Evolutionary conservation across 2,113 vertebrate genomes (phyloP).

Genomic region (Chloroceryle aenea): DNA sequence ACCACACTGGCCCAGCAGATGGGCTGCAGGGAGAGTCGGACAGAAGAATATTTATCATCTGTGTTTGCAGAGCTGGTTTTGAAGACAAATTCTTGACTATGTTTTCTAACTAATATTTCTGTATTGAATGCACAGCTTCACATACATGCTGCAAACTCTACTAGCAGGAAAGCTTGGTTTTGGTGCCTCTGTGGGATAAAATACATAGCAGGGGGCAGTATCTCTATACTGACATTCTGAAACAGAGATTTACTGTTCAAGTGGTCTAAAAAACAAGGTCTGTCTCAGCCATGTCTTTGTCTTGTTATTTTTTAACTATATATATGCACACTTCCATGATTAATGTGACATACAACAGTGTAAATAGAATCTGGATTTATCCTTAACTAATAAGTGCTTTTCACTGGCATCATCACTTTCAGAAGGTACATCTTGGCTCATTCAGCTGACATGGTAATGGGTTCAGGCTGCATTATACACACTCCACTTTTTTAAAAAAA

Average conservation of each 20-base stretch:
- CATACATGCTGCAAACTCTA: not conserved
- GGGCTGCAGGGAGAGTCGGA: conserved; percentile 14
- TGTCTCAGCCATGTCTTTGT: not conserved
- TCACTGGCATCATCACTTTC: not conserved
- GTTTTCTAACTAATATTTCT: not conserved
- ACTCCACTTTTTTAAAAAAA: not conserved
- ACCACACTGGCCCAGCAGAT: conserved; percentile 34
- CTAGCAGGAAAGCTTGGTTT: not conserved
- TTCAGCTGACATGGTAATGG: not conserved
- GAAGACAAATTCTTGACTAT: not conserved
- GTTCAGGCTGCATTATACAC: not conserved
- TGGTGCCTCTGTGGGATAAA: not conserved
- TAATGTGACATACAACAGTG: not conserved
- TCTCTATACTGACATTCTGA: not conserved
- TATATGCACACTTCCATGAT: not conserved
- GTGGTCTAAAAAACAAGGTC: not conserved
- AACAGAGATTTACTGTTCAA: not conserved
- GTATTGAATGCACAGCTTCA: not conserved
- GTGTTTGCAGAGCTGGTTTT: not conserved
- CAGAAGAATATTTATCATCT: not conserved
- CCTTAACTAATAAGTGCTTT: rapidly evolving
- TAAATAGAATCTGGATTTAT: not conserved
- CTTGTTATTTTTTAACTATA: not conserved
- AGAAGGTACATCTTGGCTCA: not conserved
- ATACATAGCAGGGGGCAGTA: not conserved